Conservation (phyloP, 2,888 invertebrate species). For the Thymelicus lineola region DNA sequence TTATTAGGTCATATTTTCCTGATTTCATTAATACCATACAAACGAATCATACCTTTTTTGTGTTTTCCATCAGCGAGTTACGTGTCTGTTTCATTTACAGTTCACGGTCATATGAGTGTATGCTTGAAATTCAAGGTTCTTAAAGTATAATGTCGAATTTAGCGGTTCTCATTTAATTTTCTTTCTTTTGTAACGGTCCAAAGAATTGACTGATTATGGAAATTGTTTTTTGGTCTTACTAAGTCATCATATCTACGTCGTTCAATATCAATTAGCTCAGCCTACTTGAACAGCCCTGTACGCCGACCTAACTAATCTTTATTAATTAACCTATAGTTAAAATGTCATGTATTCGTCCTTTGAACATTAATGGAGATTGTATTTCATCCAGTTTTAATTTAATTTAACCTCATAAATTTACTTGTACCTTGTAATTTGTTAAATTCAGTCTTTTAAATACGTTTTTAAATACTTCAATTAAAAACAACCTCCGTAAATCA, state of each 20-base stretch:
- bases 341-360: constrained; percentile 7
- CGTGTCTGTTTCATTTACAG: not conserved
- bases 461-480: not conserved
- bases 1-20: constrained; percentile 19
- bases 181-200: not conserved
- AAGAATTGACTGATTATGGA: not conserved
- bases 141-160: not conserved
- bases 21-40: not conserved
- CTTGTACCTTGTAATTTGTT: not conserved
- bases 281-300: not conserved
- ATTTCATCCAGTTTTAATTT: not conserved
- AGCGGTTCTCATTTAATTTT: not conserved
- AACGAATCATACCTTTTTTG: not conserved
- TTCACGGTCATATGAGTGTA: not conserved
- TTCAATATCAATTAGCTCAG: not conserved
- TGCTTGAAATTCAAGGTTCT: not conserved
- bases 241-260: not conserved
- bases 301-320: not conserved
- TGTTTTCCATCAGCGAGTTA: constrained; percentile 8
- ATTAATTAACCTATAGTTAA: constrained; percentile 1
- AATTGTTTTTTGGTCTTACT: not conserved
- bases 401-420: not conserved
- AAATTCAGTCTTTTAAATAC: not conserved
- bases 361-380: constrained; percentile 1
- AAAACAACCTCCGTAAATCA: constrained; percentile 6